Conservation (phyloP, 2,888 invertebrate species). For the Lymantria monacha region DNA sequence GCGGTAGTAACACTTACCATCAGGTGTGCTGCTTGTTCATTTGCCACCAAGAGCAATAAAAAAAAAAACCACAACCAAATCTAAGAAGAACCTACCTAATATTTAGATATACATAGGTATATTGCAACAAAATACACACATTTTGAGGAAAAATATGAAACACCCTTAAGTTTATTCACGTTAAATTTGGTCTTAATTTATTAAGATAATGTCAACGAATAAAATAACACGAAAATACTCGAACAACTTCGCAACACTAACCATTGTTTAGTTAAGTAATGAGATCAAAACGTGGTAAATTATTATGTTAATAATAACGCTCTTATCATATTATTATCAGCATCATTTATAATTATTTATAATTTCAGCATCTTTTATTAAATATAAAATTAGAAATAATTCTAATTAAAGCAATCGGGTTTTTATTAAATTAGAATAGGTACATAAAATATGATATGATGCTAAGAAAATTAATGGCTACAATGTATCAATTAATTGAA, state of each 20-base stretch:
- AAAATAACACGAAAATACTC: slow-evolving; percentile 12
- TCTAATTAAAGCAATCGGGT: too few species aligned
- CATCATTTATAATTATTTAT: too few species aligned
- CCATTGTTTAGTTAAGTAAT: slow-evolving; percentile 21
- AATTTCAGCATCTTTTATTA: too few species aligned
- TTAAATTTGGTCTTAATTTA: slow-evolving; percentile 2
- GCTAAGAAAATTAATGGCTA: slow-evolving; percentile 12
- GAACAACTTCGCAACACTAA: slow-evolving; percentile 10
- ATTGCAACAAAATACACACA: too few species aligned
- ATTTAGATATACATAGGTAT: too few species aligned
- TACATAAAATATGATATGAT: slow-evolving; percentile 10
- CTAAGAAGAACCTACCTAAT: too few species aligned
- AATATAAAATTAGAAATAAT: too few species aligned
- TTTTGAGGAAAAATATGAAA: too few species aligned
- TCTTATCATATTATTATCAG: slow-evolving; percentile 25
- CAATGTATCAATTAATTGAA: neutral
- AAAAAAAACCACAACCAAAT: too few species aligned
- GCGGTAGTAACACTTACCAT: too few species aligned
- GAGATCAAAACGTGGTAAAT: slow-evolving; percentile 16
- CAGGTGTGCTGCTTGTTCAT: too few species aligned
- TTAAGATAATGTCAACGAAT: slow-evolving; percentile 4
- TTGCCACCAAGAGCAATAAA: too few species aligned
- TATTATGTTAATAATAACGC: slow-evolving; percentile 21
- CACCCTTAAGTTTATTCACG: neutral
- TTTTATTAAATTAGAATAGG: slow-evolving; percentile 5